Conservation (phyloP, 2,797 vertebrate genomes). For the Heteromormyrus szaboi region DNA sequence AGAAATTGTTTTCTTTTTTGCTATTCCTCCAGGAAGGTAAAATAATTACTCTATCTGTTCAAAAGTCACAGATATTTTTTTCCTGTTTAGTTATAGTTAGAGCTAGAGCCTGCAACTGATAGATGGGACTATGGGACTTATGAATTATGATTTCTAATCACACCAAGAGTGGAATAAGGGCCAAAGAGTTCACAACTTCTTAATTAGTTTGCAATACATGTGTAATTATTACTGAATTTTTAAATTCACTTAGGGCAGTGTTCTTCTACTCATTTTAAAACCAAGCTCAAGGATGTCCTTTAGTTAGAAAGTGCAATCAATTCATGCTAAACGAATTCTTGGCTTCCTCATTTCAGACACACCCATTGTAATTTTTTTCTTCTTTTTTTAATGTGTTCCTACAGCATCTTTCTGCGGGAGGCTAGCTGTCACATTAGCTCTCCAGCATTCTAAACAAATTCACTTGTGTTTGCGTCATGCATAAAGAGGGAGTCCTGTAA, state of each 20-base stretch:
- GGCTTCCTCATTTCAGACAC: neutral
- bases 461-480: neutral
- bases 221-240: slow-evolving; percentile 67
- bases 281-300: slow-evolving; percentile 58
- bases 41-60: neutral
- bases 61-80: slow-evolving; percentile 7
- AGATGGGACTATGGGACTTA: slow-evolving; percentile 38
- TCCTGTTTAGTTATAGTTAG: neutral
- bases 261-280: slow-evolving; percentile 46
- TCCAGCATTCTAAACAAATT: neutral
- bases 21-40: neutral
- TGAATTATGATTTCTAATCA: slow-evolving; percentile 58
- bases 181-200: slow-evolving; percentile 53
- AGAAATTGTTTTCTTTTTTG: slow-evolving; percentile 51
- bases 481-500: neutral
- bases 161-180: slow-evolving; percentile 48
- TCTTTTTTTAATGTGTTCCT: neutral
- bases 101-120: slow-evolving; percentile 24
- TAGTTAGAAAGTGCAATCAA: slow-evolving; percentile 51
- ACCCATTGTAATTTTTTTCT: neutral
- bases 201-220: slow-evolving; percentile 63
- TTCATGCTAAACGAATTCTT: slow-evolving; percentile 44
- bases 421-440: neutral
- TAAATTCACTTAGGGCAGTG: slow-evolving; percentile 59
- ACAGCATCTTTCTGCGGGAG: neutral